Evolutionary conservation across 2,113 vertebrate genomes (phyloP), one percentile per base, ranked within the genome.

Genomic region (Grantiella picta): DNA sequence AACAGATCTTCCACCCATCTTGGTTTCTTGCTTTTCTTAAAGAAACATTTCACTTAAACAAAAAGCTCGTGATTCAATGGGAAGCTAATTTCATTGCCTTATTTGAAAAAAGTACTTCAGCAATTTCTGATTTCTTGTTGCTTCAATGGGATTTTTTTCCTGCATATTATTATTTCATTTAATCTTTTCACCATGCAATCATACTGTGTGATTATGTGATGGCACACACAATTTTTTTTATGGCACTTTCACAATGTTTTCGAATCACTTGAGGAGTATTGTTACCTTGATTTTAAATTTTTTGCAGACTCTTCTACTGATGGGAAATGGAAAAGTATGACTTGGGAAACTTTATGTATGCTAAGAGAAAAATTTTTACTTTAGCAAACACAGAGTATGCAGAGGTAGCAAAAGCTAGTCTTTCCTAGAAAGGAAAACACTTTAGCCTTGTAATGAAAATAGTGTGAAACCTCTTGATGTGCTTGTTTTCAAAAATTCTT

Each of bases 1-100:
- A 97, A 92, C 72, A 96, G 89, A 92, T 93, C 60, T 72, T 94
- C 57, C 36, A 36, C 50, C 22, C 49, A 66, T 61, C 57, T 82
- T 86, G 57, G 36, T 40, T 92, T 86, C 88, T 95, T 90, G 82
- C 54, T 89, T 93, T 90, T 96, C 83, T 90, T 94, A 94, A 92
- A 96, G 92, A 84, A 85, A 82, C 38, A 94, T 83, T 82, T 81
- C 28, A n/a, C 64, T 82, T 71, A 36, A 85, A 68, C 0, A 4
- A 72, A 63, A 75, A 57, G 11, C 38, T 85, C 14, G 24, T 33
- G 10, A 63, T 33, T 70, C 47, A 64, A 6, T 17, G 21, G 38
- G 47, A 87, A 56, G 7, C 19, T 66, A 8, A 56, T 70, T 86
- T 86, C 9, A 42, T 52, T 42, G 10, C 13, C 19, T 72, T 33